These are phyloP conservation scores for Lepidocyrtinus sp. DNA, from an alignment of 2,888 invertebrate genomes.

Conservation along the genomic window DNA sequence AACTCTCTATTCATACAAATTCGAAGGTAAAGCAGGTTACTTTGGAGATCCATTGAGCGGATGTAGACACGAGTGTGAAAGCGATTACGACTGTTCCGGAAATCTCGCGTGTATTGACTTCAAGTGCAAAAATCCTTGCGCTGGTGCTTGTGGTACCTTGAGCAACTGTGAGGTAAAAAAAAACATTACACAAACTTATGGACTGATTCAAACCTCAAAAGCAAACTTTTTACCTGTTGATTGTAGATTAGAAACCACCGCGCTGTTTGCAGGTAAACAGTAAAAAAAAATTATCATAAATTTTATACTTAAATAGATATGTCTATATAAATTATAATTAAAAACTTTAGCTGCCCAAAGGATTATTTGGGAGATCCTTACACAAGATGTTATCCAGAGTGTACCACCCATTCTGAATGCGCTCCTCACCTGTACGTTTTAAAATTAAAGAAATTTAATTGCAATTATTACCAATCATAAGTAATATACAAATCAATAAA, in stretches of 20 bases:
- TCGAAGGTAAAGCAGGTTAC: slow-evolving; percentile 42
- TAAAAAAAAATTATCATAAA: not conserved
- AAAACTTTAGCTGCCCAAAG: slow-evolving; percentile 70
- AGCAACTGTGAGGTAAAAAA: slow-evolving; percentile 82
- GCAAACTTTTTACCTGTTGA: not conserved
- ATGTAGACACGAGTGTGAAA: slow-evolving; percentile 71
- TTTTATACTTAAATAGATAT: not conserved
- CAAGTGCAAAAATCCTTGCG: slow-evolving; percentile 84
- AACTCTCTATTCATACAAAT: slow-evolving; percentile 25
- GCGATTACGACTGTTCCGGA: slow-evolving; percentile 69
- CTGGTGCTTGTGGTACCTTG: slow-evolving; percentile 80
- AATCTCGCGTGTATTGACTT: slow-evolving; percentile 82
- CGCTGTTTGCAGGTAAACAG: slow-evolving; percentile 65
- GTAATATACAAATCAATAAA: no score
- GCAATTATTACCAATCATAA: no score
- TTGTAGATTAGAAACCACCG: slow-evolving; percentile 65
- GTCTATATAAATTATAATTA: not conserved
- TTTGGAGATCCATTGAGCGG: slow-evolving; percentile 70
- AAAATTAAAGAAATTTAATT: not conserved
- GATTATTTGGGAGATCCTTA: slow-evolving; percentile 86
- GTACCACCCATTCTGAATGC: slow-evolving; percentile 85
- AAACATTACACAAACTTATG: not conserved
- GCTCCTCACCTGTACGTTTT: slow-evolving; percentile 76
- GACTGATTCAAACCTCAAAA: not conserved
- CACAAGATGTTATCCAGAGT: slow-evolving; percentile 85